Base-by-base conservation (phyloP, 2,888 invertebrate species). In the Caenorhabditis angaria region DNA sequence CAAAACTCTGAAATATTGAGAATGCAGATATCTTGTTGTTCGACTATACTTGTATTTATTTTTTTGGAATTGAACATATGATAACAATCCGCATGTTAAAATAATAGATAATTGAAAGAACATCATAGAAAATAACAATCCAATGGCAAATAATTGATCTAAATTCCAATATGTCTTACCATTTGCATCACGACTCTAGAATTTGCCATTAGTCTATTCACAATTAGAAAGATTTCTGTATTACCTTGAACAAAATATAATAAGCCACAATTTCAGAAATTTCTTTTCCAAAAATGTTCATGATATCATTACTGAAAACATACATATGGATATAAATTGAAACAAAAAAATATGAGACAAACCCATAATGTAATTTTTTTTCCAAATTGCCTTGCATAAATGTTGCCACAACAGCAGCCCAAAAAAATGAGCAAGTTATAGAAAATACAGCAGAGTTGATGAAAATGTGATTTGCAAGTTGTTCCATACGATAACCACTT, bases 11-110 rank as follows among this genome's bases (percentile, higher is more conserved):
- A 63, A 68, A 2, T 63, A 28, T 28, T 68, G 62, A 0, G 59
- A 14, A 27, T 68, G 62, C 20, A 63, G 60, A 6, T 68, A 62
- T 60, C 56, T 61, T 1, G 68, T 68, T 55, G 59, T 68, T 8
- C 48, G 27, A 50, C 68, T 68, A 41, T 41, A 41, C 18, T 12
- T 41, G 41, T 41, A 18, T 14, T 41, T 41, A 14, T 41, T 41
- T 18, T 41, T 18, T 12, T 41, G 41, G 18, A 41, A 41, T 14
- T 14, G 10, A 14, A 41, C 14, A 14, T 10, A 41, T 41, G 41
- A 41, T 41, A 41, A 14, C 18, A 41, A 12, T 41, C 41, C 41
- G 18, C 41, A 41, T 41, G 18, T 3, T 14, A 14, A 12, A 14
- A 41, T 41, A 18, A 41, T 41, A 18, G 41, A 41, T 18, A 41